These are phyloP conservation scores for Crocuta crocuta DNA, from an alignment of 2,113 vertebrate species.

Conservation along the genomic window DNA sequence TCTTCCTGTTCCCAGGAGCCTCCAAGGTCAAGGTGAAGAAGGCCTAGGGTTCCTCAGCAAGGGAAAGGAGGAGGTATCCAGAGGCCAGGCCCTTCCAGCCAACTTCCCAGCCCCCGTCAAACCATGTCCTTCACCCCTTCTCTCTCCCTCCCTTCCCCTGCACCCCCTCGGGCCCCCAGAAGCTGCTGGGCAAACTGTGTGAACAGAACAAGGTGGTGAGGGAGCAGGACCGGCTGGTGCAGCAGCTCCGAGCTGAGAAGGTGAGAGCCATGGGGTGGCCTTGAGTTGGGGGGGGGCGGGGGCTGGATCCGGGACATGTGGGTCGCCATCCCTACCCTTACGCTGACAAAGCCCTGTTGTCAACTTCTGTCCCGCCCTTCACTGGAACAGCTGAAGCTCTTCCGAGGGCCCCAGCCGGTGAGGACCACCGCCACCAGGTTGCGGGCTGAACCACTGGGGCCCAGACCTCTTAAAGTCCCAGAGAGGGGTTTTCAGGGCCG, in stretches of 20 bases:
- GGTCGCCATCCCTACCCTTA: neutral
- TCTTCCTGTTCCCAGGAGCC: neutral
- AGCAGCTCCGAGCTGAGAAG: slow-evolving; percentile 96
- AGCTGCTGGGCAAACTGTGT: slow-evolving; percentile 95
- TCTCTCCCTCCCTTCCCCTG: neutral
- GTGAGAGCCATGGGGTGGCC: slow-evolving; percentile 78
- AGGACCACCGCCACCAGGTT: neutral
- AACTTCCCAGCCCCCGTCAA: neutral
- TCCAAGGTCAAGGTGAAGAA: slow-evolving; percentile 42
- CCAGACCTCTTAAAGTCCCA: neutral
- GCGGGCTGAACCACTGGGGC: neutral
- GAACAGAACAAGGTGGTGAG: slow-evolving; percentile 95
- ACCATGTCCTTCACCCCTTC: neutral
- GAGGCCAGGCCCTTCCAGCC: slow-evolving; percentile 17
- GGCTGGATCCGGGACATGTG: neutral
- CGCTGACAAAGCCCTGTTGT: too few relatives aligned
- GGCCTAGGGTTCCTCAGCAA: neutral
- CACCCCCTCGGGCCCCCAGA: slow-evolving; percentile 84
- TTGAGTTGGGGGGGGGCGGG: too few relatives aligned
- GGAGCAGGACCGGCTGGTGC: slow-evolving; percentile 94
- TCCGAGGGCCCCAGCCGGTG: neutral
- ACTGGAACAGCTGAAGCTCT: neutral
- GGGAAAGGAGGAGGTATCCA: slow-evolving; percentile 27
- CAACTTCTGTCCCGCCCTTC: neutral
- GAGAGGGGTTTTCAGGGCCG: accelerated